Evolutionary conservation across 2,888 invertebrate genomes (phyloP).

Genomic region (Pachliopta kotzebuea): DNA sequence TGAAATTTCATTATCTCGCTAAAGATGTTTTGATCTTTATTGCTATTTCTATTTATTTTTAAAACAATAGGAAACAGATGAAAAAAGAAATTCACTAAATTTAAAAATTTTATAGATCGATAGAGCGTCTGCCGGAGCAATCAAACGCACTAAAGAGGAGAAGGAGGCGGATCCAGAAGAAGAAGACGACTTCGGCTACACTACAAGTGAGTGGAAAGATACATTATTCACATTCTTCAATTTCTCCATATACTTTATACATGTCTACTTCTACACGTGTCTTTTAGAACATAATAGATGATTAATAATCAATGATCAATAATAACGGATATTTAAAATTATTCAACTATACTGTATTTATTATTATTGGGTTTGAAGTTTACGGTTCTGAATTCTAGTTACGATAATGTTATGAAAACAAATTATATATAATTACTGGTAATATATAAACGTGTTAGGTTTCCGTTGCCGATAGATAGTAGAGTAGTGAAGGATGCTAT

Average conservation of each 20-base stretch:
- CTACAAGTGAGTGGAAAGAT: slow-evolving; percentile 89
- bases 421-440: no score
- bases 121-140: slow-evolving; percentile 92
- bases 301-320: slow-evolving; percentile 8
- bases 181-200: slow-evolving; percentile 96
- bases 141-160: slow-evolving; percentile 88
- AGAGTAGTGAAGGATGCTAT: no score
- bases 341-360: no score
- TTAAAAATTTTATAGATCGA: slow-evolving; percentile 83
- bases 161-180: slow-evolving; percentile 89
- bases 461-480: no score
- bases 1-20: no score
- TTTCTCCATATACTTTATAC: slow-evolving; percentile 63
- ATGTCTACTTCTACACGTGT: slow-evolving; percentile 69
- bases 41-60: background rate
- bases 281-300: slow-evolving; percentile 55
- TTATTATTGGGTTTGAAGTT: no score
- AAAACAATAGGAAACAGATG: background rate
- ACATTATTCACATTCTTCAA: slow-evolving; percentile 71
- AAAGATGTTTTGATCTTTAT: no score
- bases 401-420: no score
- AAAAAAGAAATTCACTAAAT: background rate
- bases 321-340: background rate
- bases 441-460: no score
- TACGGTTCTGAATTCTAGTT: no score